Conservation (phyloP, 2,888 invertebrate genomes). For the Linyphia triangularis region DNA sequence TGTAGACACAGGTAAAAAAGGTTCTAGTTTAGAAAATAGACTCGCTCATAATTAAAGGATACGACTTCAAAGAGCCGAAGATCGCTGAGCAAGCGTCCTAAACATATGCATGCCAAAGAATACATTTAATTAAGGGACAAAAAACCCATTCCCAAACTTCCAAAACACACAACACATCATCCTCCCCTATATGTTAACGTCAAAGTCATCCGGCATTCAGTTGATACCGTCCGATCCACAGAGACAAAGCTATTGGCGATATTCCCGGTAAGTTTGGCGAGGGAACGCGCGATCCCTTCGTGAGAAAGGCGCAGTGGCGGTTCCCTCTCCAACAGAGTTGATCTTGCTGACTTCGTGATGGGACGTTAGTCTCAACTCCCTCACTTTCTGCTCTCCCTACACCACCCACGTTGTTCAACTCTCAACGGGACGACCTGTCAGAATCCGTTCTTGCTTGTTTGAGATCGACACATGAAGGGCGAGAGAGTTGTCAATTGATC, state of each 20-base stretch:
- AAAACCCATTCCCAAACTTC: conserved; percentile 4
- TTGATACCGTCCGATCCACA: background rate
- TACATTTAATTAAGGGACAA: too few species aligned
- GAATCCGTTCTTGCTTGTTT: background rate
- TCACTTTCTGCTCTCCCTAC: conserved; percentile 1
- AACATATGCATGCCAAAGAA: too few species aligned
- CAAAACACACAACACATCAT: conserved; percentile 29
- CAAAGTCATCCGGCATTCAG: conserved; percentile 10
- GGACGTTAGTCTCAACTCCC: conserved; percentile 1
- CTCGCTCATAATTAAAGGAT: too few species aligned
- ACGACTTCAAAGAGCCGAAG: too few species aligned
- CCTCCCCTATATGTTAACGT: conserved; percentile 6
- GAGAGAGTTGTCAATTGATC: conserved; percentile 6
- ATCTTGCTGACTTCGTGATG: conserved; percentile 38
- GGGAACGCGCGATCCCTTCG: background rate
- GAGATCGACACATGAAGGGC: background rate
- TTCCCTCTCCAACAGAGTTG: conserved; percentile 31
- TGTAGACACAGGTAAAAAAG: too few species aligned
- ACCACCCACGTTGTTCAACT: conserved; percentile 36
- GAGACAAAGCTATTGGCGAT: conserved; percentile 55
- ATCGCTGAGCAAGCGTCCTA: too few species aligned
- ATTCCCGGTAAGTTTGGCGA: conserved; percentile 44
- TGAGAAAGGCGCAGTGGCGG: conserved; percentile 38
- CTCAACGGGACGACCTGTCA: too few species aligned
- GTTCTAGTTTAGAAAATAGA: too few species aligned